A percentile compares a stretch with the other conserved stretches of the same genome.
phyloP scores from a whole-genome alignment of 2,797 vertebrate genomes.

The Todus mexicanus region DNA sequence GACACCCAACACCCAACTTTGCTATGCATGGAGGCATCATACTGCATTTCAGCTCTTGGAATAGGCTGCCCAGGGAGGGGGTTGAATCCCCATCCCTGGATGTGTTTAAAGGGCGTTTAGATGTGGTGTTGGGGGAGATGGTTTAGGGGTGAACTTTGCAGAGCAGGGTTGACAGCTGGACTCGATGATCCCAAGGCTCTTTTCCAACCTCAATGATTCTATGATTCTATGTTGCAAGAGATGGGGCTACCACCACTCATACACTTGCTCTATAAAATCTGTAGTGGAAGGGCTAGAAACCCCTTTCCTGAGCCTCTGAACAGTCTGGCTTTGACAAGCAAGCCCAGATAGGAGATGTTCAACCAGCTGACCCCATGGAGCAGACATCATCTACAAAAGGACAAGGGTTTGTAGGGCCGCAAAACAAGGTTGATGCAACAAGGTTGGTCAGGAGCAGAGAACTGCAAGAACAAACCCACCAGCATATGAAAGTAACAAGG shows the following conservation, averaged over 20 bases:
- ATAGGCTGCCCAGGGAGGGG: no score
- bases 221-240: no score
- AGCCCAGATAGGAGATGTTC: background rate
- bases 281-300: background rate
- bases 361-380: background rate
- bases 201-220: no score
- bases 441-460: background rate
- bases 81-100: no score
- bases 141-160: no score
- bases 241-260: background rate
- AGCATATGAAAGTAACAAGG: background rate
- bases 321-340: background rate
- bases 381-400: accelerated
- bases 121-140: no score
- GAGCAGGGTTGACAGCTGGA: no score
- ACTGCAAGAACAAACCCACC: background rate
- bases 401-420: background rate
- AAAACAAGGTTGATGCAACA: background rate
- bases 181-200: no score
- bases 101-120: no score
- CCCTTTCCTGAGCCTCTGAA: background rate
- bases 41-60: no score
- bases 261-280: background rate
- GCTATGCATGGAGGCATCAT: background rate
- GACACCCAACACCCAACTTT: background rate